Evolutionary conservation across 1,140 invertebrate genomes (phyloP), one percentile per base, ranked within the genome.

Genomic region (Sarcophaga peregrina): DNA sequence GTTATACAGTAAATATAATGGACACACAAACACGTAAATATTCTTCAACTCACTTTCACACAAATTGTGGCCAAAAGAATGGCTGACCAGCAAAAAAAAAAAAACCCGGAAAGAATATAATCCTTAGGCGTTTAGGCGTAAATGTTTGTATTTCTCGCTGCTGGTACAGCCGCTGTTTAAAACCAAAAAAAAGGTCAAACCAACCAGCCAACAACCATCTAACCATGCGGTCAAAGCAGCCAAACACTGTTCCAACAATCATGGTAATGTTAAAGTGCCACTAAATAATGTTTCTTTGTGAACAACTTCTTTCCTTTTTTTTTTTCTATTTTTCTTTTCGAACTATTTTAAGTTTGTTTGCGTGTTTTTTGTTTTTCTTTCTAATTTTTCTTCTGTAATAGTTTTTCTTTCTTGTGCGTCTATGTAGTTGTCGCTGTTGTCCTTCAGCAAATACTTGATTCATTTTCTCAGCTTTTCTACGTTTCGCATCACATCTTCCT

Each of bases 261-360:
- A 25, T 68, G 17, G 62, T 68, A 20, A 68, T 68, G 62, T 68
- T 68, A 68, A 68, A 68, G 62, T 68, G 62, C 62, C 62, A 68
- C 62, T 68, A 68, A 68, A 68, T 68, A 68, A 68, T 68, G 62
- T 68, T 68, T 68, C 62, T 68, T 68, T 68, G 62, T 68, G 20
- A 20, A n/a, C n/a, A 37, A 37, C 25, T 37, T 37, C 25, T 37
- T 37, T 37, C 25, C 4, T 37, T 37, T 2, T 37, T 37, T 37
- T 37, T 37, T 4, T 37, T 37, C 4, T 37, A 2, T 2, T 37
- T 37, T 37, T 37, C 4, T 4, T 37, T 37, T 37, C 4, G 1
- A 37, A 37, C 25, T 37, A 37, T 37, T 37, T 37, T 37, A 37
- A 37, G 25, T 37, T 37, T 37, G 25, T 37, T 37, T 37, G 25